Conservation (phyloP, 2,797 vertebrate species). For the Hydrolagus colliei region DNA sequence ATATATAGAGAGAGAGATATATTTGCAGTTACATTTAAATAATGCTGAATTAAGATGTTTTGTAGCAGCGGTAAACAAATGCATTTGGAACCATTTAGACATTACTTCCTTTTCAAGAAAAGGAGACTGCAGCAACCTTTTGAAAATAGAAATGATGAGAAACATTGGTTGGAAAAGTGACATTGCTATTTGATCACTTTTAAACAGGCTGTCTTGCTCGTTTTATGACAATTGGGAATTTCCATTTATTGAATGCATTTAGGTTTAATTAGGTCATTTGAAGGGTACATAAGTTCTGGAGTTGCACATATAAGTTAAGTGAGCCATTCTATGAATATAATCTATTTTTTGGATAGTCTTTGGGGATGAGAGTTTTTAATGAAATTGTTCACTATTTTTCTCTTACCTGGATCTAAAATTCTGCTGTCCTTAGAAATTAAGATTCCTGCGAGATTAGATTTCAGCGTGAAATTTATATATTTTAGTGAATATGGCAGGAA, state of each 20-base stretch:
- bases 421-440: no score
- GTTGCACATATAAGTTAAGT: background rate
- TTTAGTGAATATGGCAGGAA: no score
- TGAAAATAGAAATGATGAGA: background rate
- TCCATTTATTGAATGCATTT: background rate
- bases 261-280: background rate
- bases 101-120: background rate
- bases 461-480: no score
- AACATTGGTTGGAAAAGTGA: background rate
- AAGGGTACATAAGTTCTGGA: background rate
- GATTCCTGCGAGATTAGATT: no score
- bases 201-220: background rate
- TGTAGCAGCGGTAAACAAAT: background rate
- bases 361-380: background rate
- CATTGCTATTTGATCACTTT: background rate
- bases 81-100: background rate
- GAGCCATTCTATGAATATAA: background rate
- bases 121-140: background rate
- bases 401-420: no score
- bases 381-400: no score
- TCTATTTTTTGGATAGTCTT: background rate
- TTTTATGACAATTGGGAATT: background rate
- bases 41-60: no score
- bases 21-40: no score
- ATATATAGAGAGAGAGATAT: no score